Evolutionary conservation across 2,797 vertebrate genomes (phyloP), one percentile per base, ranked within the genome.

Genomic region (Enteromius mattozi): DNA sequence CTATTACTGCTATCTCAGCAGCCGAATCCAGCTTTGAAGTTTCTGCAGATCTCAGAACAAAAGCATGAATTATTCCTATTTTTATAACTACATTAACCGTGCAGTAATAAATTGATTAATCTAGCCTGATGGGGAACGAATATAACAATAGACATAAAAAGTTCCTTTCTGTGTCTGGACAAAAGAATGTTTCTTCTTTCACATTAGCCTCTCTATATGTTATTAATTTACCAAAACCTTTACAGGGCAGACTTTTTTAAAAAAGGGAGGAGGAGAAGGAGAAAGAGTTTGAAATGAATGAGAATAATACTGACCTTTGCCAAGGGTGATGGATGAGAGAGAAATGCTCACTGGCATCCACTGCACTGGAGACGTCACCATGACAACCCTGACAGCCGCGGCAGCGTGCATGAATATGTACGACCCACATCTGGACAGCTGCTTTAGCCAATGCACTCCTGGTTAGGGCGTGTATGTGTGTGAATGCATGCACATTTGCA

Each of bases 261-360:
- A 45, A 45, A 66, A 37, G 35, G 10, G 17, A 45, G 21, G 6
- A 78, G 88, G 78, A 87, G 81, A 80, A 82, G 77, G 80, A 71
- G 66, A 78, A 51, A 70, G 76, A 79, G 51, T 84, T 86, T 81
- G 92, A 93, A 95, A 93, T 93, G 91, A 94, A 93, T 94, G 92
- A 93, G 89, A 88, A 90, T 92, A 90, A 42, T 8, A 89, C 91
- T 93, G 92, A 95, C 91, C 92, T 94, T 88, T 94, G 93, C 92
- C 89, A 91, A 37, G 61, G 75, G 92, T 93, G 91, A 92, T 90
- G 88, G 89, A 90, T 91, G 92, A 92, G 85, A 87, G 85, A 87
- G 85, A 89, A 89, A 88, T 81, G 78, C 88, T 87, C 86, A 86
- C 88, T 89, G 89, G 88, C 89, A 86, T 88, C 85, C 86, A 87